Conservation (phyloP, 2,888 invertebrate genomes). For the Cheilosia variabilis region DNA sequence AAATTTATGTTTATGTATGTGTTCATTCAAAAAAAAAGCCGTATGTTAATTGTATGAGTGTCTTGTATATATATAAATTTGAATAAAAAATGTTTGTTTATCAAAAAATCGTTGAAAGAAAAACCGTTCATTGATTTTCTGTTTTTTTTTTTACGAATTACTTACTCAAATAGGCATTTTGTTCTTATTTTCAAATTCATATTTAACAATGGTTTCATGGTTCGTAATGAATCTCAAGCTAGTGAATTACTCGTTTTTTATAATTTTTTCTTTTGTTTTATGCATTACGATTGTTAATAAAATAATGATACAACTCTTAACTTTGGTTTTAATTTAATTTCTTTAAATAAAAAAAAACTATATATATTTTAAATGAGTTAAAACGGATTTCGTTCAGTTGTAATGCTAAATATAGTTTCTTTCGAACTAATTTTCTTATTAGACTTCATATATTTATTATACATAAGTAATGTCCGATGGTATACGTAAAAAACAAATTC, state of each 20-base stretch:
- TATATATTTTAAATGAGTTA: constrained; percentile 39
- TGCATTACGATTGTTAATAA: constrained; percentile 60
- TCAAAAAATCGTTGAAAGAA: constrained; percentile 76
- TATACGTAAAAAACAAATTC: constrained; percentile 13
- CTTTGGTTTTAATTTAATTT: constrained; percentile 79
- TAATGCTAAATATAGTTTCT: constrained; percentile 48
- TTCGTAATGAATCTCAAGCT: constrained; percentile 74
- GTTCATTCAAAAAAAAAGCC: constrained; percentile 46
- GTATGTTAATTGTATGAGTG: constrained; percentile 42
- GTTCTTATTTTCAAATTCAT: constrained; percentile 48
- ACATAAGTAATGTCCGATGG: constrained; percentile 55
- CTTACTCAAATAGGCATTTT: constrained; percentile 58
- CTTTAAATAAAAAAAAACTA: constrained; percentile 49
- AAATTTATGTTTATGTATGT: constrained; percentile 60
- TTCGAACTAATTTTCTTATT: constrained; percentile 14
- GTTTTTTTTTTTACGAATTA: constrained; percentile 15
- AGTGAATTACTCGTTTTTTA: constrained; percentile 63
- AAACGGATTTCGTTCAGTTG: constrained; percentile 43
- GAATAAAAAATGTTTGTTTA: constrained; percentile 45
- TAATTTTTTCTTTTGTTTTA: constrained; percentile 77
- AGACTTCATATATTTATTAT: constrained; percentile 33
- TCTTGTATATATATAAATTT: constrained; percentile 49
- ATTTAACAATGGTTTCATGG: constrained; percentile 71
- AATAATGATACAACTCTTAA: constrained; percentile 81
- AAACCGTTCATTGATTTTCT: constrained; percentile 15